Evolutionary conservation across 2,113 vertebrate genomes (phyloP).

Genomic region (Coracopsis vasa): DNA sequence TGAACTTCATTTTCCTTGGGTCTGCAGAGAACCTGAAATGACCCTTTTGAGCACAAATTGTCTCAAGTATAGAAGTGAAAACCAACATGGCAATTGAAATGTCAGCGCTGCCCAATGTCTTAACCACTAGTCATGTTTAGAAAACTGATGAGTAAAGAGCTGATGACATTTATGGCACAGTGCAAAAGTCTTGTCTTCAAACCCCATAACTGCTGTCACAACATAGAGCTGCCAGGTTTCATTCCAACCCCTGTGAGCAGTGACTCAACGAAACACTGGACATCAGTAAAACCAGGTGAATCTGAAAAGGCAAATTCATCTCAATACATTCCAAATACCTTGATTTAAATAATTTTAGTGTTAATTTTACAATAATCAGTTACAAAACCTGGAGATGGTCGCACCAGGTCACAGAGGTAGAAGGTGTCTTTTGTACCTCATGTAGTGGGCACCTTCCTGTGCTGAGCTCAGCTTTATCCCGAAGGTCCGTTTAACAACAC

Average conservation of each 20-base stretch:
- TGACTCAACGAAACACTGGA: not conserved
- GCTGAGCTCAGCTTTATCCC: not conserved
- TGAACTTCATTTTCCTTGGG: not conserved
- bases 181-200: not conserved
- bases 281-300: accelerated
- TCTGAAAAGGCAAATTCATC: not conserved
- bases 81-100: not conserved
- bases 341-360: not conserved
- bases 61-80: not conserved
- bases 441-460: accelerated
- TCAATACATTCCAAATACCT: not conserved
- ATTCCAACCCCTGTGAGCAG: not conserved
- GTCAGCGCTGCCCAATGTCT: not conserved
- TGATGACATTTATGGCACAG: not conserved
- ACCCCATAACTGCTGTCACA: not conserved
- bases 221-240: not conserved
- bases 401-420: accelerated
- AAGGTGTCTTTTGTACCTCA: not conserved
- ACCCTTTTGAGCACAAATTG: not conserved
- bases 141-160: not conserved
- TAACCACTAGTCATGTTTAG: not conserved
- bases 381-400: not conserved
- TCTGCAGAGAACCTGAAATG: not conserved
- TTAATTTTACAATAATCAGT: not conserved
- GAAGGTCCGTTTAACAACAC: not conserved